Evolutionary conservation across 1,140 invertebrate species (phyloP), one percentile per base, ranked within the genome.

Genomic region (Anoplophora glabripennis): DNA sequence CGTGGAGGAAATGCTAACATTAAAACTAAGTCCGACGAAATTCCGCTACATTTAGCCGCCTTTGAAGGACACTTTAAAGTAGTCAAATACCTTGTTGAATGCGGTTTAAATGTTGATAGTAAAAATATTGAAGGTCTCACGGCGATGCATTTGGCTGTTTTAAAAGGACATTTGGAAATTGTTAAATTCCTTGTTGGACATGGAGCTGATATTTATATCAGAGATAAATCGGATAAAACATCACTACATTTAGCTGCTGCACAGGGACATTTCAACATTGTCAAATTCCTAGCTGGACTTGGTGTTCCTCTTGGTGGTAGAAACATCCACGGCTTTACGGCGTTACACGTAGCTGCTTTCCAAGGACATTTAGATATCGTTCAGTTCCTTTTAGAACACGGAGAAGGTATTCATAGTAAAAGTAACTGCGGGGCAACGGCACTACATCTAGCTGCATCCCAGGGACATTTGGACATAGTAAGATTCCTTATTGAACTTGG

Each of bases 401-500:
- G 51, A 5, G 65, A 54, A 12, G 53, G 54, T 15, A 11, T 63
- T 21, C 41, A 57, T 51, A 44, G 33, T 41, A 48, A 14, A 36
- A 51, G 60, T 42, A 52, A 57, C 1, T 18, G 54, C 3, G 42
- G 49, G n/a, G 12, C 49, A 15, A 57, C 63, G 1, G 51, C 78
- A 0, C 70, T 83, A 3, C 77, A 80, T 59, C 64, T 79, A 17
- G 80, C 81, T 33, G 77, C n/a, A n/a, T n/a, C 77, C 57, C 76
- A 77, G 60, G 77, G 76, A 1, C 76, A 81, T 52, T 65, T 69
- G 28, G 73, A 78, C 21, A 76, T 82, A 9, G 64, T 61, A 15
- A 55, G 35, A 37, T 45, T 57, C 35, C 36, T 74, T 11, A 21
- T 73, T 0, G 10, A 48, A 1, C 14, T 53, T 3, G 66, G 66